Evolutionary conservation across 23 tunicate species (phyloP).

Genomic region (Trididemnum clinides): DNA sequence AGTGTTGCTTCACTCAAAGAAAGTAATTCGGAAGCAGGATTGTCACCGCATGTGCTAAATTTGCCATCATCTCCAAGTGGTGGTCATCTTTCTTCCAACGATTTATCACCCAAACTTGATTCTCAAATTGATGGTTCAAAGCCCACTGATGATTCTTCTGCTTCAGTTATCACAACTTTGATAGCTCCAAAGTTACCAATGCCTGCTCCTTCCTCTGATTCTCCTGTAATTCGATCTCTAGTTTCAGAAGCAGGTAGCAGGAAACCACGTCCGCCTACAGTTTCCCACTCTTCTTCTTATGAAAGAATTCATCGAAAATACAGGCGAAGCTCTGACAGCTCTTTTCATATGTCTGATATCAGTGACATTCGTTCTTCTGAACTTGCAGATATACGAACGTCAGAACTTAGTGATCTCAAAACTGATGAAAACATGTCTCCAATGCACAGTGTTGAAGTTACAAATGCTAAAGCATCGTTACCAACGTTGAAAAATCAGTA

Average conservation of each 20-base stretch:
- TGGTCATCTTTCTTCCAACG: not conserved
- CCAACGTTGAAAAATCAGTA: not conserved
- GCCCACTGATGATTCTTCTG: constrained; percentile 50
- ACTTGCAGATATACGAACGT: constrained; percentile 65
- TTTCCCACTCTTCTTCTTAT: constrained; percentile 36
- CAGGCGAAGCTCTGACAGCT: constrained; percentile 53
- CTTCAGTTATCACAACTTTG: constrained; percentile 27
- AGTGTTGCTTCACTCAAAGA: not conserved
- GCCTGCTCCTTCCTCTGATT: constrained; percentile 70
- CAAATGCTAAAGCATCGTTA: not conserved
- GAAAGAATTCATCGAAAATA: constrained; percentile 44
- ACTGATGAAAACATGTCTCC: constrained; percentile 44
- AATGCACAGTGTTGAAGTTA: not conserved
- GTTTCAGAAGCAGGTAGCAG: constrained; percentile 36
- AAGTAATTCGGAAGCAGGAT: not conserved
- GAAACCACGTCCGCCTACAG: constrained; percentile 53
- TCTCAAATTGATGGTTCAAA: constrained; percentile 28
- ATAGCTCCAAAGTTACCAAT: constrained; percentile 40
- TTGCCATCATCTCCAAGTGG: not conserved
- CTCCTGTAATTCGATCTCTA: constrained; percentile 78
- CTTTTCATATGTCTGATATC: constrained; percentile 49
- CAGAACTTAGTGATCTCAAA: constrained; percentile 62
- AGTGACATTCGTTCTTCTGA: constrained; percentile 71
- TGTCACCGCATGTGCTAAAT: not conserved
- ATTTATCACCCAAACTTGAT: not conserved